Base-by-base conservation (phyloP, 2,888 invertebrate species). In the Coleophora flavipennella region DNA sequence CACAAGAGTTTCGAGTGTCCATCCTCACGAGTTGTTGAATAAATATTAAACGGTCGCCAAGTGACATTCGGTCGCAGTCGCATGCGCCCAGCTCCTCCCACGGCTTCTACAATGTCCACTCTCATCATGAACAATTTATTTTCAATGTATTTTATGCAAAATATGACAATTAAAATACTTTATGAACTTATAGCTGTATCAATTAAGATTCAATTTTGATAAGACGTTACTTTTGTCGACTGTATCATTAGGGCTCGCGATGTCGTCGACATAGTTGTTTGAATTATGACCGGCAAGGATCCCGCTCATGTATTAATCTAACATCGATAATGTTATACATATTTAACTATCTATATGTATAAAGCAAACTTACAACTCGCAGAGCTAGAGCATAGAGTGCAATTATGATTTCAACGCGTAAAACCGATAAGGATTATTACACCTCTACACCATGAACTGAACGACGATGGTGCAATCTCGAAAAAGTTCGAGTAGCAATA, bases 151-250 rank as follows among this genome's bases (percentile, higher is more conserved):
- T 68, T 68, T 68, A 80, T 76, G 77, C 72, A 76, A 73, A 77
- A 67, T 63, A 61, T 70, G 63, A 75, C 74, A 80, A 78, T 79
- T 79, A 79, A 75, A 73, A 71, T 69, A 70, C 69, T 70, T 72
- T 73, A 78, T 72, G 68, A 71, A 71, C 71, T 70, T 67, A 71
- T 72, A 68, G 68, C 61, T 45, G 44, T 56, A 52, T 75, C 76
- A 64, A 81, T 81, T 76, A 76, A 81, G 80, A 80, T 81, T 77
- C 71, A 60, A 76, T 76, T 76, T 64, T 67, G 78, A 81, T 81
- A 83, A 81, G 53, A 58, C 51, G 54, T 53, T 61, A 55, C 60
- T 63, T 71, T 71, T 73, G 67, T 69, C 47, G 58, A 55, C 65
- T 64, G 55, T 71, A 67, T 74, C 65, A 76, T 74, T 73, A 73